These are phyloP conservation scores for Acanthosepion lycidas DNA, from an alignment of 2,888 invertebrate species.

Conservation along the genomic window DNA sequence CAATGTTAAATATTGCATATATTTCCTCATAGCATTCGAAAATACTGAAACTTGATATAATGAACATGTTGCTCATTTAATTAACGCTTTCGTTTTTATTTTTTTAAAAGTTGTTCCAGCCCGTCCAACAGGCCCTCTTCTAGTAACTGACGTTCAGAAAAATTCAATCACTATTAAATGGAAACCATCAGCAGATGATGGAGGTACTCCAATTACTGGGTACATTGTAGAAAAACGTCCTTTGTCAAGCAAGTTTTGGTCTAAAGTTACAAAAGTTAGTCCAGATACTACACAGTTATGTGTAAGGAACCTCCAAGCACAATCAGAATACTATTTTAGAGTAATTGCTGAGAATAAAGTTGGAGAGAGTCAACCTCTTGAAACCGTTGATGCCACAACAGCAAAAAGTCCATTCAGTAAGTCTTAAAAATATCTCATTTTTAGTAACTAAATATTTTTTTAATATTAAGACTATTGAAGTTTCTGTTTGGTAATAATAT, in stretches of 20 bases:
- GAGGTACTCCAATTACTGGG: constrained; percentile 65
- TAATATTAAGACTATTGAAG: background rate
- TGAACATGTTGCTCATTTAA: background rate
- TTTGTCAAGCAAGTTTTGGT: constrained; percentile 84
- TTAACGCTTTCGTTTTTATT: background rate
- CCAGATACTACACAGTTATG: constrained; percentile 54
- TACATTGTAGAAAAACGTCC: constrained; percentile 80
- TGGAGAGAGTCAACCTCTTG: constrained; percentile 93
- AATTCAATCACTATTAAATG: constrained; percentile 85
- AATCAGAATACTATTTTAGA: constrained; percentile 91
- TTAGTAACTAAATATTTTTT: background rate
- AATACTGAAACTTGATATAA: background rate
- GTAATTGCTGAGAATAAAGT: constrained; percentile 91
- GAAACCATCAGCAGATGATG: constrained; percentile 69
- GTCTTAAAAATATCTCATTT: constrained; percentile 47
- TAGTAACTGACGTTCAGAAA: constrained; percentile 85
- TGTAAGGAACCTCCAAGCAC: constrained; percentile 73
- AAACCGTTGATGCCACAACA: constrained; percentile 60
- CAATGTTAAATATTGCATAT: too few relatives aligned
- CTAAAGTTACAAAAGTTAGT: constrained; percentile 79
- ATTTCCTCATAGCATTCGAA: background rate
- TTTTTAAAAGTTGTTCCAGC: constrained; percentile 83
- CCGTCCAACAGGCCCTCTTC: constrained; percentile 87
- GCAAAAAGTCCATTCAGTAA: constrained; percentile 63
- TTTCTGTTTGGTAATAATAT: background rate